These are phyloP conservation scores for Formica exsecta DNA, from an alignment of 1,140 invertebrate species.

Conservation along the genomic window DNA sequence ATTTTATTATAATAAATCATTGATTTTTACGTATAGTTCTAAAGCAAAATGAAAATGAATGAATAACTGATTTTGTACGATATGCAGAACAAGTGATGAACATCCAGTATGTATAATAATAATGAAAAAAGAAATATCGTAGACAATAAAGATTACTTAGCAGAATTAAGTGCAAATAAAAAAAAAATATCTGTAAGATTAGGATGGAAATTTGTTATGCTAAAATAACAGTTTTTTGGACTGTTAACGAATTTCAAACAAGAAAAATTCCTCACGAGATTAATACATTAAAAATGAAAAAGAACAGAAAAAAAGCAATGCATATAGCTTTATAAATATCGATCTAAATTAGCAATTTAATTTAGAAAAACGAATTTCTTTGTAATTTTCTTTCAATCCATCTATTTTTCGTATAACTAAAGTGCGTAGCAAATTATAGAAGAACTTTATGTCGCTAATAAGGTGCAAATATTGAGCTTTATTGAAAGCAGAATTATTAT, in stretches of 20 bases:
- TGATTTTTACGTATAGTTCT: neutral
- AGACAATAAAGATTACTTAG: neutral
- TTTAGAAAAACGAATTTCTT: neutral
- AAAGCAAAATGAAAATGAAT: neutral
- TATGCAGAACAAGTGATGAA: neutral
- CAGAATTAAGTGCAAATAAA: neutral
- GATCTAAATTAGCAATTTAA: neutral
- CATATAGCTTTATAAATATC: neutral
- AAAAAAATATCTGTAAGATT: neutral
- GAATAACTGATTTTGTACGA: neutral
- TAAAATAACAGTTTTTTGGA: neutral
- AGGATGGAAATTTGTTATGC: neutral
- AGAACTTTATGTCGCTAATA: neutral
- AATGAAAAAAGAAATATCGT: neutral
- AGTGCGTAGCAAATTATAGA: neutral
- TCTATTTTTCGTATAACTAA: neutral
- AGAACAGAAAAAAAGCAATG: neutral
- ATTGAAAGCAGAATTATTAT: neutral
- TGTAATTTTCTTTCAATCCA: neutral
- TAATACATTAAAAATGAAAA: neutral
- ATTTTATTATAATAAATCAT: constrained; percentile 1
- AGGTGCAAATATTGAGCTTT: neutral
- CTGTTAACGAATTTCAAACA: neutral
- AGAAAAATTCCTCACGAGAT: neutral
- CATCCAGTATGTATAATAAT: neutral